These are phyloP conservation scores for Eubasilissa regina DNA, from an alignment of 1,140 invertebrate genomes.

Conservation along the genomic window DNA sequence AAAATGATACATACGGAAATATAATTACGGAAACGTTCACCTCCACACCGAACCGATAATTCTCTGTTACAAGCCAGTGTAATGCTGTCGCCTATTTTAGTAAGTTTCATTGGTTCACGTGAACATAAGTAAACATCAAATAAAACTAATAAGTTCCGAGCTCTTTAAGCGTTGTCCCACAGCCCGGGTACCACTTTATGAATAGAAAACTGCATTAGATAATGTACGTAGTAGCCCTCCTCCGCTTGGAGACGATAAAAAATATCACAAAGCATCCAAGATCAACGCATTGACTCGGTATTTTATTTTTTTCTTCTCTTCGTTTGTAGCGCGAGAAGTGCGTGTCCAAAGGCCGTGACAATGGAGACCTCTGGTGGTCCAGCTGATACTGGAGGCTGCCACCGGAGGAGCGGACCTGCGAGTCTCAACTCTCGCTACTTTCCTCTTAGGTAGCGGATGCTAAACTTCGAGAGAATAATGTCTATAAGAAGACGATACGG, in stretches of 20 bases:
- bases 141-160: too few relatives aligned
- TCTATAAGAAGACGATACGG: too few relatives aligned
- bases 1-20: too few relatives aligned
- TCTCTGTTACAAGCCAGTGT: too few relatives aligned
- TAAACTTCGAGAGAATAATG: too few relatives aligned
- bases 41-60: too few relatives aligned
- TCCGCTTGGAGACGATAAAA: conserved; percentile 16
- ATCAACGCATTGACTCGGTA: conserved; percentile 21
- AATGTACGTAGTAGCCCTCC: conserved; percentile 11
- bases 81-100: too few relatives aligned
- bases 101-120: too few relatives aligned
- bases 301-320: conserved; percentile 12
- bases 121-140: too few relatives aligned
- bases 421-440: neutral
- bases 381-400: neutral
- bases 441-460: too few relatives aligned
- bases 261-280: conserved; percentile 32
- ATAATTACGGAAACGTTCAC: too few relatives aligned
- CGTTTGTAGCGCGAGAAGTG: conserved; percentile 15
- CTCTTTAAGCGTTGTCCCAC: too few relatives aligned
- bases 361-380: conserved; percentile 4
- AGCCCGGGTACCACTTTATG: neutral
- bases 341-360: conserved; percentile 36
- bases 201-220: neutral
- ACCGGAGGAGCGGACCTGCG: conserved; percentile 19